These are phyloP conservation scores for Premnoplex brunnescens DNA, from an alignment of 2,797 vertebrate species.

Conservation along the genomic window DNA sequence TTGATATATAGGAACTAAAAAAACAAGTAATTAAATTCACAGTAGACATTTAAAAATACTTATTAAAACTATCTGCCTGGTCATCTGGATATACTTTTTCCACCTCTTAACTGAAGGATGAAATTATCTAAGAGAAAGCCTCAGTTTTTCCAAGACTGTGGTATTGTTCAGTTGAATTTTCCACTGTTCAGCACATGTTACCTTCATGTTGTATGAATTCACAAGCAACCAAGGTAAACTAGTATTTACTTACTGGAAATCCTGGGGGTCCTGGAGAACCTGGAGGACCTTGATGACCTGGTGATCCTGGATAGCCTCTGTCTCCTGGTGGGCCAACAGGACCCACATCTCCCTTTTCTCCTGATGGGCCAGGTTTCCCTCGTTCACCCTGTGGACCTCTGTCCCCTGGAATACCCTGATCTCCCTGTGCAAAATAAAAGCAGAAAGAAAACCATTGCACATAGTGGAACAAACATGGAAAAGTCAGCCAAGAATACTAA, in stretches of 20 bases:
- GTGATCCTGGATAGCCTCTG: constrained; percentile 86
- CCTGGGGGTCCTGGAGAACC: constrained; percentile 77
- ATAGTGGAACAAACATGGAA: background rate
- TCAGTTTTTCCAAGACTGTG: background rate
- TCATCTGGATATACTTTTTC: background rate
- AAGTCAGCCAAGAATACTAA: background rate
- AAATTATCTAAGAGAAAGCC: background rate
- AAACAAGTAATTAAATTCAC: background rate
- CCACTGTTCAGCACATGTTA: background rate
- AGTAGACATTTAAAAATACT: background rate
- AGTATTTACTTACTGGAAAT: constrained; percentile 77
- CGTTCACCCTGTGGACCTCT: constrained; percentile 94
- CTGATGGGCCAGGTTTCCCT: constrained; percentile 81
- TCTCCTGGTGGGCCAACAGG: constrained; percentile 82
- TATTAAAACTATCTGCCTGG: background rate
- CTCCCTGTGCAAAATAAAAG: constrained; percentile 81
- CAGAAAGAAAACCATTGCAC: background rate
- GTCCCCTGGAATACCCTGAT: constrained; percentile 93
- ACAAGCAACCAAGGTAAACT: background rate
- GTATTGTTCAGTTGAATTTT: background rate
- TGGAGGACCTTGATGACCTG: constrained; percentile 79
- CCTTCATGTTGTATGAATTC: background rate
- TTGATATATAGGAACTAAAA: background rate
- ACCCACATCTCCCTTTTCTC: constrained; percentile 84
- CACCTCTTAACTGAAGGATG: background rate